Conservation (phyloP, 2,797 vertebrate species). For the Sus cebifrons region DNA sequence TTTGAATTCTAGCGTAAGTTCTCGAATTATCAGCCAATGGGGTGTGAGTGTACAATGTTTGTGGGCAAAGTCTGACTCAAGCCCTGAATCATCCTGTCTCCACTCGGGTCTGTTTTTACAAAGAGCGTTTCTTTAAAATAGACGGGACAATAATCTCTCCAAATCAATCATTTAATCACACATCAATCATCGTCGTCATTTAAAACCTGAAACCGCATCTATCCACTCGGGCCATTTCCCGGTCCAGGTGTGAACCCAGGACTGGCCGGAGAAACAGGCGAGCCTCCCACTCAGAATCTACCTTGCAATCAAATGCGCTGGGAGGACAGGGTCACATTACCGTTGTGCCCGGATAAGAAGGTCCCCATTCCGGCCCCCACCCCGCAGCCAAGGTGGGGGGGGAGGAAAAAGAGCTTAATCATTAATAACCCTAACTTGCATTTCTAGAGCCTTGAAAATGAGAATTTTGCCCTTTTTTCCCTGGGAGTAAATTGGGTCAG, state of each 20-base stretch:
- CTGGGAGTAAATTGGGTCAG: conserved; percentile 94
- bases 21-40: conserved; percentile 40
- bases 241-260: conserved; percentile 83
- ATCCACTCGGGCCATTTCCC: conserved; percentile 63
- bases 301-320: conserved; percentile 70
- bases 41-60: background rate
- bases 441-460: conserved; percentile 93
- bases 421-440: conserved; percentile 89
- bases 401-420: conserved; percentile 80
- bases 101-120: conserved; percentile 39
- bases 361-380: conserved; percentile 75
- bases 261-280: background rate
- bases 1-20: conserved; percentile 32
- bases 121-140: conserved; percentile 75
- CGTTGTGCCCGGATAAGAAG: conserved; percentile 74
- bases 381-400: background rate
- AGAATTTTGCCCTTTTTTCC: conserved; percentile 94
- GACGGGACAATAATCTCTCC: conserved; percentile 52
- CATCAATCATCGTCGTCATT: conserved; percentile 70
- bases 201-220: conserved; percentile 81
- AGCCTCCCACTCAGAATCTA: conserved; percentile 63
- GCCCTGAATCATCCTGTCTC: conserved; percentile 47
- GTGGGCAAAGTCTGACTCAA: conserved; percentile 52
- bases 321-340: conserved; percentile 68
- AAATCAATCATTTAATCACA: conserved; percentile 78